Conservation (phyloP, 2,797 vertebrate genomes). For the Gila robusta region DNA sequence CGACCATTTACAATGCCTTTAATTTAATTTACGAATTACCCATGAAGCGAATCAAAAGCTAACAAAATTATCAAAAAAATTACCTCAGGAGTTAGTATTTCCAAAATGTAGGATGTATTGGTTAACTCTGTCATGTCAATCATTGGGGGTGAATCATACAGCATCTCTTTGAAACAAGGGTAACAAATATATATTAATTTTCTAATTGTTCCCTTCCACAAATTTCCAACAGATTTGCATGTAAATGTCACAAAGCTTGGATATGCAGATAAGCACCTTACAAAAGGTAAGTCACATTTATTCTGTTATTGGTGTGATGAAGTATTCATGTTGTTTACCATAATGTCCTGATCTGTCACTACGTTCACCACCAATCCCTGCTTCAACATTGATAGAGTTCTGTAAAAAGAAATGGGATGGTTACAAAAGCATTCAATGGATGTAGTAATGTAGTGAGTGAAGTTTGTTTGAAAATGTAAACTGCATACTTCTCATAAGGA, state of each 20-base stretch:
- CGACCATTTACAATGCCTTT: not conserved
- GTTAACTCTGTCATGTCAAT: not conserved
- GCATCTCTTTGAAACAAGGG: too few species aligned
- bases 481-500: too few species aligned
- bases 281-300: too few species aligned
- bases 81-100: not conserved
- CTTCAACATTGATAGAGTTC: too few species aligned
- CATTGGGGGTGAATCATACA: not conserved
- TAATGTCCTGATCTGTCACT: not conserved
- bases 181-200: too few species aligned
- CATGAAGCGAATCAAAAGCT: not conserved
- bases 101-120: not conserved
- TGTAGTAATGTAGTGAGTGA: too few species aligned
- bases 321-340: not conserved
- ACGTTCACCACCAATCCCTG: not conserved
- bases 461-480: too few species aligned
- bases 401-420: too few species aligned
- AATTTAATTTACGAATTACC: not conserved
- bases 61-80: not conserved
- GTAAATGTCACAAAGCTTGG: too few species aligned
- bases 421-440: too few species aligned
- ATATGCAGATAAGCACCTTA: too few species aligned
- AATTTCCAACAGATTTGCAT: not conserved
- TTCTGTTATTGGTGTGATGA: not conserved
- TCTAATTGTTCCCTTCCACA: too few species aligned